Evolutionary conservation across 2,797 vertebrate genomes (phyloP).

Genomic region (Coracias cyanogaster): DNA sequence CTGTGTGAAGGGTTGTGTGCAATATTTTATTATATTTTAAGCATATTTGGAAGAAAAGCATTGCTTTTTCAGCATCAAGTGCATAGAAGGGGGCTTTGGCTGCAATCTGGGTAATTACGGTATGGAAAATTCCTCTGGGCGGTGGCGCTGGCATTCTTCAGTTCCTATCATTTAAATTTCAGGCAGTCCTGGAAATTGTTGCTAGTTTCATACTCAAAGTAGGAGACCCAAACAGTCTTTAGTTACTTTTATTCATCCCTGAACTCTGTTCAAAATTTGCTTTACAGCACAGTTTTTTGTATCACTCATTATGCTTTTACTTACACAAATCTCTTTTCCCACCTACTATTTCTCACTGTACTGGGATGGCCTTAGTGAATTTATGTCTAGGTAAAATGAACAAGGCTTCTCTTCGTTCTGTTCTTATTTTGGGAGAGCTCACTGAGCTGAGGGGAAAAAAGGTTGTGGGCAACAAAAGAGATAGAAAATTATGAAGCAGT

Average conservation of each 20-base stretch:
- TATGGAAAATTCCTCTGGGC: constrained; percentile 4
- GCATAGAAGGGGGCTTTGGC: not conserved
- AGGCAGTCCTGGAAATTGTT: not conserved
- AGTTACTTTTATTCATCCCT: constrained; percentile 10
- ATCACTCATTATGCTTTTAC: not conserved
- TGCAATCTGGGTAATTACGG: constrained; percentile 22
- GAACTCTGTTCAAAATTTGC: not conserved
- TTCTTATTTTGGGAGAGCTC: not conserved
- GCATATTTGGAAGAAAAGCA: constrained; percentile 34
- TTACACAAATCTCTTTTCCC: not conserved
- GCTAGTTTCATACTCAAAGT: constrained; percentile 26
- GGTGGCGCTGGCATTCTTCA: not conserved
- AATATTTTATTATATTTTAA: constrained; percentile 37
- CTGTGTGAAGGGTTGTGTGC: not conserved
- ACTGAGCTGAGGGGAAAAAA: not conserved
- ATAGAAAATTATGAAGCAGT: not conserved
- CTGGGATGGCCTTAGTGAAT: not conserved
- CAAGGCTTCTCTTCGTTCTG: not conserved
- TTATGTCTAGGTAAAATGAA: not conserved
- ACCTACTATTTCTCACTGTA: not conserved
- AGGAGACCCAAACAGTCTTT: not conserved
- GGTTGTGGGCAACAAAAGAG: not conserved
- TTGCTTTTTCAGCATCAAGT: not conserved
- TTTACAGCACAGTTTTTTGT: not conserved
- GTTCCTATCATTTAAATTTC: constrained; percentile 30